Conservation (phyloP, 2,113 vertebrate genomes). For the Cairina moschata region DNA sequence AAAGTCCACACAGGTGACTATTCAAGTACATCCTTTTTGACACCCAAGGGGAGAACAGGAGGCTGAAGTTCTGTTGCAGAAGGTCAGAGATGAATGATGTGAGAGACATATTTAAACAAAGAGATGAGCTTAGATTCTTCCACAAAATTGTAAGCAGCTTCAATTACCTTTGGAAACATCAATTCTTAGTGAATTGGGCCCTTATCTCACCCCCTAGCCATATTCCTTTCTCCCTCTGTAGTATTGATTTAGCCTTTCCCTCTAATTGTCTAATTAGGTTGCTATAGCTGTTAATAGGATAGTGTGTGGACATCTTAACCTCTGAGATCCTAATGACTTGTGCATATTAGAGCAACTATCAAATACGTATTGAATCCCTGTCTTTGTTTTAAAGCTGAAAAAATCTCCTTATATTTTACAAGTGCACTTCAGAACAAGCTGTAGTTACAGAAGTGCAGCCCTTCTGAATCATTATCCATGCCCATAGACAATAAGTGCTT, state of each 20-base stretch:
- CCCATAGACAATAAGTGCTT: neutral
- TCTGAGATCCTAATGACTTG: slow-evolving; percentile 61
- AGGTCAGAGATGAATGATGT: neutral
- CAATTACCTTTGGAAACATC: slow-evolving; percentile 39
- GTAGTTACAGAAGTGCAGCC: slow-evolving; percentile 8
- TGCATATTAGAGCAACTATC: slow-evolving; percentile 71
- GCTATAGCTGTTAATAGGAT: slow-evolving; percentile 79
- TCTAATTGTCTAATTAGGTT: slow-evolving; percentile 83
- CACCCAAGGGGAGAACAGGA: neutral
- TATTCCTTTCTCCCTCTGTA: slow-evolving; percentile 34
- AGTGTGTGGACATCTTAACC: slow-evolving; percentile 74
- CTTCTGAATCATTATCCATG: slow-evolving; percentile 8
- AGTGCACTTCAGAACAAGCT: slow-evolving; percentile 32
- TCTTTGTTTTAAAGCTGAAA: slow-evolving; percentile 73
- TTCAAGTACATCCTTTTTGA: neutral
- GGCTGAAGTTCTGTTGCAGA: neutral
- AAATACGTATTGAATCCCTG: slow-evolving; percentile 67
- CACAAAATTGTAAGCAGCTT: slow-evolving; percentile 28
- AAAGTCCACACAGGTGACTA: neutral
- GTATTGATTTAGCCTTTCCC: slow-evolving; percentile 79
- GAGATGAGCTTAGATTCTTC: neutral
- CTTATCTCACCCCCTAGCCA: slow-evolving; percentile 51
- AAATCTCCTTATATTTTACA: slow-evolving; percentile 11
- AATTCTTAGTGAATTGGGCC: slow-evolving; percentile 82
- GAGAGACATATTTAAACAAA: neutral